Evolutionary conservation across 2,797 vertebrate genomes (phyloP).

Genomic region (Strix occidentalis): DNA sequence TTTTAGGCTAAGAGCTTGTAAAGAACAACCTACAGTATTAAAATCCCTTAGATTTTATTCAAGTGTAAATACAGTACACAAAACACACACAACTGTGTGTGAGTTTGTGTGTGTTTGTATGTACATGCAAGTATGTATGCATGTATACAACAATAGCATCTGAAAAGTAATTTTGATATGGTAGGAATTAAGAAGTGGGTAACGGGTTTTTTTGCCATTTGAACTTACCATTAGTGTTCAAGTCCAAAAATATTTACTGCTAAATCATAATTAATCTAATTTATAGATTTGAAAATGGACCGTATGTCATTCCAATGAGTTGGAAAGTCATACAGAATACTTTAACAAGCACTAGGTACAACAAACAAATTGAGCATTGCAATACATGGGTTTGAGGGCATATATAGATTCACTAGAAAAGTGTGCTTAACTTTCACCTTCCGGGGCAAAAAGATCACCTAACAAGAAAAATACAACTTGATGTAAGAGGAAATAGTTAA

Average conservation of each 20-base stretch:
- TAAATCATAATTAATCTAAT: not conserved
- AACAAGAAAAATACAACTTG: not conserved
- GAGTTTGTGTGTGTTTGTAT: not conserved
- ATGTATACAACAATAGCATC: not conserved
- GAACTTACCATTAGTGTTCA: not conserved
- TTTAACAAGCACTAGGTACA: not conserved
- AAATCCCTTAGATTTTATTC: not conserved
- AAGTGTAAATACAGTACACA: not conserved
- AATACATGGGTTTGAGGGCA: not conserved
- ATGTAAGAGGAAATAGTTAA: not conserved
- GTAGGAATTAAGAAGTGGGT: not conserved
- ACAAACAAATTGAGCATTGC: not conserved
- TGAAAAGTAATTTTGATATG: not conserved
- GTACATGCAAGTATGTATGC: not conserved
- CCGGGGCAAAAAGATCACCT: accelerated
- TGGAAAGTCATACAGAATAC: not conserved
- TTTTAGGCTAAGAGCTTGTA: not conserved
- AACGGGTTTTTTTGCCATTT: not conserved
- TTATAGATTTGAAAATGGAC: not conserved
- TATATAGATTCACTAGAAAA: not conserved
- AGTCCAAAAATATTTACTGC: not conserved
- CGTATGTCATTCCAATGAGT: accelerated
- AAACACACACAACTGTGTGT: not conserved
- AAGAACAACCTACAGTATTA: not conserved
- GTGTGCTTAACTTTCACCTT: not conserved